A percentile compares a stretch with the other conserved stretches of the same genome.
Conservation (phyloP, 2,888 invertebrate species). For the Pharmacophagus antenor region DNA sequence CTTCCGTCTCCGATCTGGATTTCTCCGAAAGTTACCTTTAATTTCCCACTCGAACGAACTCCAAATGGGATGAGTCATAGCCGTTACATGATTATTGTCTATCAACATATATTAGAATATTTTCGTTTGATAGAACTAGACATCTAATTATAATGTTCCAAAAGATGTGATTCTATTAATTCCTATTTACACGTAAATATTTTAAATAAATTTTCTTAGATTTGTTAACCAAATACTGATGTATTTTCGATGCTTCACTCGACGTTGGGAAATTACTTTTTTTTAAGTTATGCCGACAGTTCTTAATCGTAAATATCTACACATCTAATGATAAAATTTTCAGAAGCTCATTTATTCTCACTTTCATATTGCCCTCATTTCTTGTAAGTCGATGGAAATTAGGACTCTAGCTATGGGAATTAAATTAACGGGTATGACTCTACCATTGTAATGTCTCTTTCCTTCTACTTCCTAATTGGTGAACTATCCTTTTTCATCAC, state of each 20-base stretch:
- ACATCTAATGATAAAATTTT: too few species aligned
- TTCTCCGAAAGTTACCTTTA: constrained; percentile 93
- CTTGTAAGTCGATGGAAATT: neutral
- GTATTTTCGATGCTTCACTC: too few species aligned
- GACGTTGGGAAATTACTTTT: too few species aligned
- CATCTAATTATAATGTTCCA: neutral
- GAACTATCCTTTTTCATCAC: neutral
- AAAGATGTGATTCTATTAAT: too few species aligned
- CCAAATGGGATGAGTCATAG: constrained; percentile 15
- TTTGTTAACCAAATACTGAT: too few species aligned
- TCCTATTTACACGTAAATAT: neutral
- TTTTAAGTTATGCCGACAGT: too few species aligned
- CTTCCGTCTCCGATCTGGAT: constrained; percentile 92
- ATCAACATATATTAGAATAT: neutral
- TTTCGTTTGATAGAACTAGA: neutral
- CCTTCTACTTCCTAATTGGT: neutral
- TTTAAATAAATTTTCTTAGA: too few species aligned
- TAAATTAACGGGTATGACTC: neutral
- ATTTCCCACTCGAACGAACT: constrained; percentile 31
- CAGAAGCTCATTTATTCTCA: neutral
- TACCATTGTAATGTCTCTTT: neutral
- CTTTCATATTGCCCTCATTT: neutral
- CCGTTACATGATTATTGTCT: neutral
- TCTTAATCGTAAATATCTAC: too few species aligned
- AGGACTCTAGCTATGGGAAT: neutral